Conservation (phyloP, 2,888 invertebrate species). For the Standfussiana lucernea region DNA sequence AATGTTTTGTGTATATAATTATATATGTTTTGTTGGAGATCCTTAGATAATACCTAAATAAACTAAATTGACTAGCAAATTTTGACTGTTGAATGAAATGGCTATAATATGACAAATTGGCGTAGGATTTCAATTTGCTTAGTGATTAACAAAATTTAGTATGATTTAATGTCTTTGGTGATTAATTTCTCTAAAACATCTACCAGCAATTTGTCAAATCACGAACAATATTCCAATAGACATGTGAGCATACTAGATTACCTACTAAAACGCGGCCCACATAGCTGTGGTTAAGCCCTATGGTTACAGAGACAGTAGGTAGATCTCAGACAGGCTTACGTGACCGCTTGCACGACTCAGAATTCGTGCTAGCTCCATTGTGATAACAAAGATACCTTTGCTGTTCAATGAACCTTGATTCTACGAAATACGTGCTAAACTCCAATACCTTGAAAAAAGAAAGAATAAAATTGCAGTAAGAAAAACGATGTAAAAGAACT, state of each 20-base stretch:
- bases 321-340: conserved; percentile 61
- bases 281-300: conserved; percentile 53
- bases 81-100: not conserved
- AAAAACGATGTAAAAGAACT: not conserved
- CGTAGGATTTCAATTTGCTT: not conserved
- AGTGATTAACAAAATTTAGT: too few species aligned
- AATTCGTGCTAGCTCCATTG: conserved; percentile 48
- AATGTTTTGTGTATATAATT: not conserved
- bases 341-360: conserved; percentile 65
- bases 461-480: conserved; percentile 10
- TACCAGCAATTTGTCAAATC: not conserved
- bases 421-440: conserved; percentile 42
- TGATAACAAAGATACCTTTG: conserved; percentile 50
- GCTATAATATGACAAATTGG: not conserved
- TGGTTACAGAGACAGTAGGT: conserved; percentile 32
- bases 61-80: not conserved
- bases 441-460: conserved; percentile 19
- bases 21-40: not conserved
- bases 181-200: not conserved
- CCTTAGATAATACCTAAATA: not conserved
- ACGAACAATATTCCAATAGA: conserved; percentile 10
- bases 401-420: conserved; percentile 55
- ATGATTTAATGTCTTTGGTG: too few species aligned
- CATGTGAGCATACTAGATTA: not conserved
- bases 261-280: conserved; percentile 14